Conservation (phyloP, 2,797 vertebrate genomes). For the Anas bahamensis region DNA sequence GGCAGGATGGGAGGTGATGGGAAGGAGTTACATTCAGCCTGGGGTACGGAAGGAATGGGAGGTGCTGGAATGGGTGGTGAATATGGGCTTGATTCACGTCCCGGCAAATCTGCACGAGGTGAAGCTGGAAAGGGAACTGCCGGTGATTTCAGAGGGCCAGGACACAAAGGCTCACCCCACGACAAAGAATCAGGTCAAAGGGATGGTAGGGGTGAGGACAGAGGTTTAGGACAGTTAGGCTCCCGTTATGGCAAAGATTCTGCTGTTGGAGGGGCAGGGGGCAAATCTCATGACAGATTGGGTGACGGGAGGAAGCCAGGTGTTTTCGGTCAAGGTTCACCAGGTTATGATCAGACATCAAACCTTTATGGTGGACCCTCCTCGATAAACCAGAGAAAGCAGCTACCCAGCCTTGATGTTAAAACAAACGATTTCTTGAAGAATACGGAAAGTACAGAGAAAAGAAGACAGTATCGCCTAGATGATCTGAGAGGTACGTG, state of each 20-base stretch:
- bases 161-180: neutral
- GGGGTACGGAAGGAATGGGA: neutral
- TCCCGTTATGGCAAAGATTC: neutral
- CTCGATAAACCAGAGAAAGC: constrained; percentile 6
- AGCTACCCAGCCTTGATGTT: neutral
- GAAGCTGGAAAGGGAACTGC: neutral
- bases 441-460: neutral
- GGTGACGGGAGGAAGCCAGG: neutral
- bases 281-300: neutral
- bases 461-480: constrained; percentile 24
- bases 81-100: neutral
- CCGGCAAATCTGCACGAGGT: neutral
- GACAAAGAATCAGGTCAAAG: neutral
- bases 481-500: constrained; percentile 41
- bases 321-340: neutral
- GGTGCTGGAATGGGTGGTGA: neutral
- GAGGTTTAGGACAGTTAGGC: neutral
- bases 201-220: neutral
- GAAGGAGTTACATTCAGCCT: neutral
- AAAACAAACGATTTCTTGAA: neutral
- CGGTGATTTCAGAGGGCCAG: neutral
- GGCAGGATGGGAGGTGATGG: neutral
- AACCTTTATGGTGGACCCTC: neutral
- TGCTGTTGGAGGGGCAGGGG: neutral
- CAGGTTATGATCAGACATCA: neutral